Evolutionary conservation across 2,113 vertebrate genomes (phyloP), one percentile per base, ranked within the genome.

Genomic region (Podarcis cretensis): DNA sequence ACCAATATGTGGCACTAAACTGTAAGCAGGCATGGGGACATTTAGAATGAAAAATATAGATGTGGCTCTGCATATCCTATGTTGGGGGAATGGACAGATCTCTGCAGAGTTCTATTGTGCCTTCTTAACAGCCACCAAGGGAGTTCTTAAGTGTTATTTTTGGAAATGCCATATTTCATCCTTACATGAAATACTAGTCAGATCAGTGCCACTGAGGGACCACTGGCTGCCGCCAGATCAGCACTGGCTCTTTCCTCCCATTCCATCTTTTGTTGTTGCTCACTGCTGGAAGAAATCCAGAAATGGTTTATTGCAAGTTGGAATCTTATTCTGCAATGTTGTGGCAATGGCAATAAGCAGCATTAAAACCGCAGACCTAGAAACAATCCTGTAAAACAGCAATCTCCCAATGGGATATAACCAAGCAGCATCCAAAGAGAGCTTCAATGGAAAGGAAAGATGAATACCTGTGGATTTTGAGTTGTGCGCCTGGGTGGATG

Each of bases 91-190:
- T 63, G 59, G 84, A 66, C 65, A 91, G 20, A 76, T 74, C 87
- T 59, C 35, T 89, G 83, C 85, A 91, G 75, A 85, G 87, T 95
- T 92, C 89, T 94, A 57, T 78, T 94, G 83, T 68, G 84, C 83
- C 91, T 93, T 91, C 89, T 93, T 92, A 94, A 95, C 87, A 85
- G 88, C 93, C 84, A 91, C 79, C 92, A 89, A 71, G 92, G 93
- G 91, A 90, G 35, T 89, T 94, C 92, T 94, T 88, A 83, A 94
- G 86, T 89, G 83, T 91, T 95, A 90, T 94, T 96, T 94, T 92
- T 95, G 85, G 86, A 94, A 81, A 8, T 87, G 90, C 89, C 88
- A 88, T 89, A 90, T 92, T 91, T 95, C 92, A 91, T 91, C 92
- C 84, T 95, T 93, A 95, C 90, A 92, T 93, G 75, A 81, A 92